Conservation (phyloP, 2,797 vertebrate species). For the Anguilla marmorata region DNA sequence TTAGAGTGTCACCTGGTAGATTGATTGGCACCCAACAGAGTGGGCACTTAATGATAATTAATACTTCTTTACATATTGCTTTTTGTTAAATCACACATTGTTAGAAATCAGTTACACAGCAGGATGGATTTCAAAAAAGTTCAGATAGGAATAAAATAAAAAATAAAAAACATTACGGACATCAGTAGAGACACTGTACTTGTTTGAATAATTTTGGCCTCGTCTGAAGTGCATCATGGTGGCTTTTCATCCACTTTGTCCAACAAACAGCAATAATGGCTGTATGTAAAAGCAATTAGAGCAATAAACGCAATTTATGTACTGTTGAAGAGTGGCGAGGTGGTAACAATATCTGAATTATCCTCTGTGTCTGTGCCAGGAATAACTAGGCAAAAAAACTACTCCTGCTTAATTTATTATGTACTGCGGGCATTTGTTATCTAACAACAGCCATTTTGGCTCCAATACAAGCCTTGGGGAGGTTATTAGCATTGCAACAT, state of each 20-base stretch:
- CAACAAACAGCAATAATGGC: neutral
- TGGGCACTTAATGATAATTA: too few relatives aligned
- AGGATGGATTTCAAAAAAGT: too few relatives aligned
- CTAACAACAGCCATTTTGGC: neutral
- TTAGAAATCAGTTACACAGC: too few relatives aligned
- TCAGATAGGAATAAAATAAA: neutral
- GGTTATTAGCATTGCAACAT: neutral
- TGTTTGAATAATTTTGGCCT: neutral
- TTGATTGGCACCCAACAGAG: too few relatives aligned
- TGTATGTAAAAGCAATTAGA: neutral
- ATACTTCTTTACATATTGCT: too few relatives aligned
- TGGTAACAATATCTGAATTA: neutral
- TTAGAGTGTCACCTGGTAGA: too few relatives aligned
- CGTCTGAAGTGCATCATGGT: neutral
- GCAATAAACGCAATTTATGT: neutral
- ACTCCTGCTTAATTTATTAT: slow-evolving; percentile 6
- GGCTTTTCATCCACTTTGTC: neutral
- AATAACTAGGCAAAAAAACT: slow-evolving; percentile 14
- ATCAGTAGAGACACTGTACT: neutral
- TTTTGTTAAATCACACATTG: too few relatives aligned
- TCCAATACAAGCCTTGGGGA: neutral
- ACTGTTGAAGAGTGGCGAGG: neutral
- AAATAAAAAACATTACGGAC: neutral
- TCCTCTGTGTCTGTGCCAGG: neutral
- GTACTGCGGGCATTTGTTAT: neutral